A percentile compares a stretch with the other conserved stretches of the same genome.
These are phyloP conservation scores for Drosophila hydei DNA, from an alignment of 1,140 invertebrate genomes.

Conservation along the genomic window DNA sequence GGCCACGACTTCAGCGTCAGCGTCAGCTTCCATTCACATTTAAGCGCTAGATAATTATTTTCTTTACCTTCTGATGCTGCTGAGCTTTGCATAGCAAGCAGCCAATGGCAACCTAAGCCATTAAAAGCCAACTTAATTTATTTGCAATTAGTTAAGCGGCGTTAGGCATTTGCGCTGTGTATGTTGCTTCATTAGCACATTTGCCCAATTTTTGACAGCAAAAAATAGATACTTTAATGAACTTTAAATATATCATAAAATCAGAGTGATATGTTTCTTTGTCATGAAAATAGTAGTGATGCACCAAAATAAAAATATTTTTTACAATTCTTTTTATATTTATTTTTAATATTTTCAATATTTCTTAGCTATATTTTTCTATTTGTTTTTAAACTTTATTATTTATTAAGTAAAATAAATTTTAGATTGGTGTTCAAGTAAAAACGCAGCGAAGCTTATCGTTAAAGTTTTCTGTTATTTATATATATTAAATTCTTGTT, in stretches of 20 bases:
- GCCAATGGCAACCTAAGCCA: constrained; percentile 33
- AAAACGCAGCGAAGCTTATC: no score
- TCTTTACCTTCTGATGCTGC: constrained; percentile 44
- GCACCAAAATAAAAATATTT: no score
- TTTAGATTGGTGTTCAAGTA: no score
- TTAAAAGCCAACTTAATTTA: constrained; percentile 73
- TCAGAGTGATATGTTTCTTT: not conserved
- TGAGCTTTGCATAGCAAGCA: constrained; percentile 27
- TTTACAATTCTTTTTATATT: no score
- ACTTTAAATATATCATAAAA: not conserved
- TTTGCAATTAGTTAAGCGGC: constrained; percentile 71
- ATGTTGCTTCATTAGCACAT: constrained; percentile 7
- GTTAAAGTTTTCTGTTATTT: no score
- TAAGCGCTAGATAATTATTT: constrained; percentile 72
- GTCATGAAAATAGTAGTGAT: no score
- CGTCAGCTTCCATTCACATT: constrained; percentile 23
- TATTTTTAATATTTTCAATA: no score
- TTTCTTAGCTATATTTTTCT: not conserved
- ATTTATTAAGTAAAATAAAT: no score
- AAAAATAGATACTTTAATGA: not conserved
- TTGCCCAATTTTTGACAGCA: not conserved
- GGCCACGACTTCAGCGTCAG: constrained; percentile 24
- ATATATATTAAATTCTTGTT: no score
- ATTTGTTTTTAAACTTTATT: no score
- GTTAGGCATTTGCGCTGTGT: constrained; percentile 1